Evolutionary conservation across 2,113 vertebrate species (phyloP).

Genomic region (Paedocypris sp.): DNA sequence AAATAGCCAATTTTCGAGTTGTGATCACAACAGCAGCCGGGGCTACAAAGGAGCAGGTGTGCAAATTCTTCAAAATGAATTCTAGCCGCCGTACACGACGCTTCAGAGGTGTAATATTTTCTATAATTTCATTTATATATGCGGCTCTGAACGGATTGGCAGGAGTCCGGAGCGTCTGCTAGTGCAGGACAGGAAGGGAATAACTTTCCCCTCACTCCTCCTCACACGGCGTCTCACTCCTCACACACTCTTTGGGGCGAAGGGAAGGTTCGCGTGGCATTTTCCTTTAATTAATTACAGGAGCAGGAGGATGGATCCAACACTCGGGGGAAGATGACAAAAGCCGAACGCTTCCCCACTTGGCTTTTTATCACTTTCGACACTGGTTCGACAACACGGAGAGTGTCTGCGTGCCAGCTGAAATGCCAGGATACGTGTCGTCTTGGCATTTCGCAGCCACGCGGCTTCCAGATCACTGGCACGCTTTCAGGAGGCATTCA

Average conservation of each 20-base stretch:
- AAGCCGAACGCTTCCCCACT: not conserved
- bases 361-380: constrained; percentile 8
- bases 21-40: constrained; percentile 28
- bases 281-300: constrained; percentile 11
- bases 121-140: constrained; percentile 13
- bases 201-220: not conserved
- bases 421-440: constrained; percentile 13
- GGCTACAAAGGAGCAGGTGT: constrained; percentile 34
- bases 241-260: not conserved
- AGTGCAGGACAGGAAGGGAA: not conserved
- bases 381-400: not conserved
- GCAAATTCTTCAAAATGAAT: constrained; percentile 32
- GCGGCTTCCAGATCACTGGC: constrained; percentile 9
- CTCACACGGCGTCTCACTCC: not conserved
- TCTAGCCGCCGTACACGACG: constrained; percentile 6
- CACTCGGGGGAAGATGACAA: constrained; percentile 7
- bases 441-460: constrained; percentile 6
- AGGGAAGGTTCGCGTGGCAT: not conserved
- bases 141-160: constrained; percentile 4
- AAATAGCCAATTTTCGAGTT: constrained; percentile 30
- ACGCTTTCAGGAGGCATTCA: not conserved
- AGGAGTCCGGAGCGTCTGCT: not conserved
- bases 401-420: not conserved
- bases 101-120: constrained; percentile 13
- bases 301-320: not conserved